phyloP scores from a whole-genome alignment of 2,113 vertebrate genomes.

The Paradisaea rubra region DNA sequence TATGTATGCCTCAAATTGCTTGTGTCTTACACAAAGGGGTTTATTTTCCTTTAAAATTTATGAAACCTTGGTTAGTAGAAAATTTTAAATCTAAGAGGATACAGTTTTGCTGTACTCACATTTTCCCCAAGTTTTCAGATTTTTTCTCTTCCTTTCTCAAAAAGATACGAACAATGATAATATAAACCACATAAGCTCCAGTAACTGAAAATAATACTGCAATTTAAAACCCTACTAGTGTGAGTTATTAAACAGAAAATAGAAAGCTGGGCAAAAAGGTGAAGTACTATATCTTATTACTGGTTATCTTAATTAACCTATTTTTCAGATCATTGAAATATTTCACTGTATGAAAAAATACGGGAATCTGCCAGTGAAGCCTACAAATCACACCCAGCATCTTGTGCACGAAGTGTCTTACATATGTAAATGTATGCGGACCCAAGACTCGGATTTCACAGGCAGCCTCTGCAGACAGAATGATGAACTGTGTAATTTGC shows the following conservation, averaged over 20 bases:
- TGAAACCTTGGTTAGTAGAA: background rate
- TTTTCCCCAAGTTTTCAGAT: background rate
- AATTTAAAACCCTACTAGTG: background rate
- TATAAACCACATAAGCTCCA: background rate
- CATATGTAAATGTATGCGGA: constrained; percentile 34
- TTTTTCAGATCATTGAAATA: constrained; percentile 21
- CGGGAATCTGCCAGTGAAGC: background rate
- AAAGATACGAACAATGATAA: background rate
- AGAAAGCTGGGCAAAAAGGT: background rate
- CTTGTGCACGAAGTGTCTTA: background rate
- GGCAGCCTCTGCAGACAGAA: constrained; percentile 7
- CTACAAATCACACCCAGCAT: background rate
- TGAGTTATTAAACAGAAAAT: background rate
- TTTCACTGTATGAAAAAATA: background rate
- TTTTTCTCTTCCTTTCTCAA: background rate
- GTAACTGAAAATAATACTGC: background rate
- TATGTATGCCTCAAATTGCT: background rate
- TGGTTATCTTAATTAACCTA: background rate
- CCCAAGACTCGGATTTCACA: constrained; percentile 3
- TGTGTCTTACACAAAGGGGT: background rate
- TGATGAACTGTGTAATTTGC: constrained; percentile 4
- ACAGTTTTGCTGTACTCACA: background rate
- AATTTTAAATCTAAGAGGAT: background rate
- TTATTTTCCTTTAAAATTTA: background rate
- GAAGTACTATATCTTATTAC: background rate